Base-by-base conservation (phyloP, 2,797 vertebrate genomes). In the Furcifer pardalis region DNA sequence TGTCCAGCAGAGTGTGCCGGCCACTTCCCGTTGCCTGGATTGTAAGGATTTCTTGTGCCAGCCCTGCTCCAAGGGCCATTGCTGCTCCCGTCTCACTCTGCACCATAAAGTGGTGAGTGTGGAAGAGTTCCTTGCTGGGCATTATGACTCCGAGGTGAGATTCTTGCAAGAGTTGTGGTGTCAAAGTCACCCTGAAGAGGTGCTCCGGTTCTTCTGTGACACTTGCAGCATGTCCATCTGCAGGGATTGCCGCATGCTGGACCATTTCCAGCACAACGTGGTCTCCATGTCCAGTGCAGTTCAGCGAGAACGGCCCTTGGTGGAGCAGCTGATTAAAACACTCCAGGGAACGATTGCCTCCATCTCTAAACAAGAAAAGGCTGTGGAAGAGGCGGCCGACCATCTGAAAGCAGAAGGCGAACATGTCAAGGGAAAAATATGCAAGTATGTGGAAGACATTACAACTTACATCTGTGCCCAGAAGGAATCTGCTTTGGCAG, bases 221-320 rank as follows among this genome's bases (percentile, higher is more conserved):
- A 84, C 84, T 71, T 90, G 91, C 79, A 72, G 66, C 2, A 7
- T 35, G n/a, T 30, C 81, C 21, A 88, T 92, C 84, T 90, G 90
- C 71, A 69, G 60, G 62, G 82, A 82, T 71, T 92, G 91, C 17
- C 86, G 71, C 66, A 84, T 80, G 74, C 56, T 80, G 27, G 85
- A 79, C 37, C 89, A 90, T 63, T 84, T 79, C 10, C 79, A 86
- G 7, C 91, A 92, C 60, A 63, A 83, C 40, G 81, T 82, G 25
- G 69, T 86, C 12, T 82, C 86, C 40, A 80, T 92, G 79, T 63
- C 72, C 6, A 81, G 72, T 59, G 89, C 89, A 2, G 86, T 76
- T 15, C 56, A 82, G 59, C 69, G 65, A 52, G 71, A 77, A 44
- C 81, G 56, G 35, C 83, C 89, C 19, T 74, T 81, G 3, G 77